These are phyloP conservation scores for Parnassius smintheus DNA, from an alignment of 2,888 invertebrate genomes.

Conservation along the genomic window DNA sequence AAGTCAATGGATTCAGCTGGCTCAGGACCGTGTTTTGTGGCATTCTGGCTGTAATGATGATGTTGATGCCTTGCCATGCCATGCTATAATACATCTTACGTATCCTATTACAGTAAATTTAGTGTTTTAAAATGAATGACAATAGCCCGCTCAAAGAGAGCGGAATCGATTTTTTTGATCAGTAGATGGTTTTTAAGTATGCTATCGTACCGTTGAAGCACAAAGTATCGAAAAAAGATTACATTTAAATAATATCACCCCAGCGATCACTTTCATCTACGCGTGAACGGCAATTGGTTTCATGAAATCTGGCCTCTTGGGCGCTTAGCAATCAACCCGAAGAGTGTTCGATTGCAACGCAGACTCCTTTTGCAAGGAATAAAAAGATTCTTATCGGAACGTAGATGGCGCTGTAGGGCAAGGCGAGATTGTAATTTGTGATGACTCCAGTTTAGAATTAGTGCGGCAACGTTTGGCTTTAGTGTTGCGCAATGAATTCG, in stretches of 20 bases:
- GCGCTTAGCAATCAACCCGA: slow-evolving; percentile 73
- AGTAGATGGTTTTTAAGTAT: slow-evolving; percentile 26
- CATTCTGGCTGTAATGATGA: too few species aligned
- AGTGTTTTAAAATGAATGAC: slow-evolving; percentile 4
- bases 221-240: slow-evolving; percentile 76
- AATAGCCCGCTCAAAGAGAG: slow-evolving; percentile 1
- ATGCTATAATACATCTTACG: not conserved
- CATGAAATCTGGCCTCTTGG: slow-evolving; percentile 75
- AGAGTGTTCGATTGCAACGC: slow-evolving; percentile 68
- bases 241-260: slow-evolving; percentile 81
- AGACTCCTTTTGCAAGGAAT: slow-evolving; percentile 69
- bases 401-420: slow-evolving; percentile 65
- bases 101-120: too few species aligned
- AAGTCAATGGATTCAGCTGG: too few species aligned
- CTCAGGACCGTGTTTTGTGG: too few species aligned
- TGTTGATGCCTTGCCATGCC: too few species aligned
- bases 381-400: slow-evolving; percentile 74
- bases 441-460: slow-evolving; percentile 63
- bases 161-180: slow-evolving; percentile 14
- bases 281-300: slow-evolving; percentile 72
- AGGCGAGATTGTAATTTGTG: slow-evolving; percentile 73
- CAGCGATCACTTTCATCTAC: slow-evolving; percentile 73
- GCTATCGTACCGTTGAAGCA: slow-evolving; percentile 47
- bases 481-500: slow-evolving; percentile 32
- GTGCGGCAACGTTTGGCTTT: slow-evolving; percentile 42